These are phyloP conservation scores for Rhagonycha lutea DNA, from an alignment of 2,888 invertebrate genomes.

Conservation along the genomic window DNA sequence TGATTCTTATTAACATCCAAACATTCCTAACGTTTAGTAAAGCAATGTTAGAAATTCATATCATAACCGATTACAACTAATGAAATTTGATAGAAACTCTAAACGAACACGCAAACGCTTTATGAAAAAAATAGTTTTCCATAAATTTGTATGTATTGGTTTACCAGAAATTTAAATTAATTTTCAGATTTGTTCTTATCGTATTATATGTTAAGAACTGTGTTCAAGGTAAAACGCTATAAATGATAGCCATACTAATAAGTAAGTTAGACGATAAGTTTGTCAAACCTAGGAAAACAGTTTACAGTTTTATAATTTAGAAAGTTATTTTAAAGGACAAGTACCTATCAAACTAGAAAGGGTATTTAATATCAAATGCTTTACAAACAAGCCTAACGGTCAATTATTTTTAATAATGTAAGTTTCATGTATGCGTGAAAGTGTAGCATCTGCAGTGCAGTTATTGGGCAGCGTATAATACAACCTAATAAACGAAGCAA, in stretches of 20 bases:
- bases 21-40: neutral
- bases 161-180: neutral
- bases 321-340: neutral
- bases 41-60: neutral
- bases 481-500: constrained; percentile 16
- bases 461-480: neutral
- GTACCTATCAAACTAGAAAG: neutral
- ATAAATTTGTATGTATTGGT: neutral
- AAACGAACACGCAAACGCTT: neutral
- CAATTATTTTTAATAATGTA: neutral
- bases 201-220: neutral
- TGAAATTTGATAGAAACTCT: neutral
- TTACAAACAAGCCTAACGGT: neutral
- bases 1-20: neutral
- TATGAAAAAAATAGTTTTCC: neutral
- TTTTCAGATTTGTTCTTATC: neutral
- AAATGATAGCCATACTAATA: neutral
- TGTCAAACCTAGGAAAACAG: neutral
- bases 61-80: too few species aligned
- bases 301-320: neutral
- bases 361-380: neutral
- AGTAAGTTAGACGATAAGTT: neutral
- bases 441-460: neutral
- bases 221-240: neutral
- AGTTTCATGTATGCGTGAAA: neutral